These are phyloP conservation scores for Micromesistius poutassou DNA, from an alignment of 2,797 vertebrate species.

Conservation along the genomic window DNA sequence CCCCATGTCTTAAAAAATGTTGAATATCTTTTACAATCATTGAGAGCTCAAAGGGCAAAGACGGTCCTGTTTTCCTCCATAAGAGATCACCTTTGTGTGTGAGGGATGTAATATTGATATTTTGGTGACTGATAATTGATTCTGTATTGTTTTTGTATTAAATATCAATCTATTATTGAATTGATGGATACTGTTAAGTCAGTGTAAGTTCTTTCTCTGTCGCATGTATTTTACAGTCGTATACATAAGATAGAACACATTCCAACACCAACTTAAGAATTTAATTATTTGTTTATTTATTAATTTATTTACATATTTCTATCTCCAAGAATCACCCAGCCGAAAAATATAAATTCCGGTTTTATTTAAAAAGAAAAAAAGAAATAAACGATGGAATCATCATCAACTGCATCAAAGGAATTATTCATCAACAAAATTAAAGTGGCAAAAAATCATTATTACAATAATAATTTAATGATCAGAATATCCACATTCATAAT, in stretches of 20 bases:
- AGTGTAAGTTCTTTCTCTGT: too few species aligned
- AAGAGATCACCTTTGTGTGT: too few species aligned
- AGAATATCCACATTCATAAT: conserved; percentile 84
- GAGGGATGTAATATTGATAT: too few species aligned
- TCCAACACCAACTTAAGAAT: conserved; percentile 67
- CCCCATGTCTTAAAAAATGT: too few species aligned
- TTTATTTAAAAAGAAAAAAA: conserved; percentile 64
- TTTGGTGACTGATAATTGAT: neutral
- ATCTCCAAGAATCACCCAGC: conserved; percentile 79
- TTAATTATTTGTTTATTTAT: conserved; percentile 80
- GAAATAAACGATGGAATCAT: conserved; percentile 66
- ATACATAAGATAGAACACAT: conserved; percentile 28
- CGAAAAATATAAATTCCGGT: conserved; percentile 81
- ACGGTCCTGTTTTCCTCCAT: too few species aligned
- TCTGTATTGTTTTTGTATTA: neutral
- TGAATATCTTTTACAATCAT: too few species aligned
- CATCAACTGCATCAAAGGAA: conserved; percentile 74
- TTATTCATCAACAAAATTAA: conserved; percentile 70
- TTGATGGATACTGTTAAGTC: too few species aligned
- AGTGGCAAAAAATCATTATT: conserved; percentile 77
- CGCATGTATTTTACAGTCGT: neutral
- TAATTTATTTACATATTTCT: conserved; percentile 78
- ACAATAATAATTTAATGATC: conserved; percentile 80
- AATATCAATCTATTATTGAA: neutral
- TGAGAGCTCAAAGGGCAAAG: too few species aligned